These are phyloP conservation scores for Hydroisotoma schaefferi DNA, from an alignment of 2,888 invertebrate species.

Conservation along the genomic window DNA sequence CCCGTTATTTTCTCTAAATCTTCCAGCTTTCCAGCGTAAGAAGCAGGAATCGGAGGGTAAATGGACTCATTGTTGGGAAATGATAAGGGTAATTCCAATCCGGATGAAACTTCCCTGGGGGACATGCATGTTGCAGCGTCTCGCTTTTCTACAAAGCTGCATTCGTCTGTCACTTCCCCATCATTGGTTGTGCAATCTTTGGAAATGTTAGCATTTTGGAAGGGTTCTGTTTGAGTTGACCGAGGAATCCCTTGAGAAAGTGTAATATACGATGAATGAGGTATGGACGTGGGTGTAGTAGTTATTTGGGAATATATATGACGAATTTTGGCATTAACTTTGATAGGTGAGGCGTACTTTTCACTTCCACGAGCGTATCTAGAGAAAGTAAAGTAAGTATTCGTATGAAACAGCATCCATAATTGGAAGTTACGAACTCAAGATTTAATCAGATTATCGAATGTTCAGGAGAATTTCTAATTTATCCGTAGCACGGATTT, in stretches of 20 bases:
- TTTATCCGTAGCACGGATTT: too few relatives aligned
- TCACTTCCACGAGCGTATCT: conserved; percentile 25
- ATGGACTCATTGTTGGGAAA: background rate
- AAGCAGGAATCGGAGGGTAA: conserved; percentile 14
- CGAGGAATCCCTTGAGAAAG: too few relatives aligned
- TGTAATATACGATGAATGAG: conserved; percentile 7
- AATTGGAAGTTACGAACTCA: too few relatives aligned
- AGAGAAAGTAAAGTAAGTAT: too few relatives aligned
- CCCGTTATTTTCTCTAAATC: conserved; percentile 47
- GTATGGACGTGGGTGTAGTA: conserved; percentile 16
- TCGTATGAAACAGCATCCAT: too few relatives aligned
- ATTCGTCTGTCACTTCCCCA: background rate
- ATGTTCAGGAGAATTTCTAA: too few relatives aligned
- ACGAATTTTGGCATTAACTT: conserved; percentile 41
- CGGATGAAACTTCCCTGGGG: background rate
- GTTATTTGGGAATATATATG: conserved; percentile 41
- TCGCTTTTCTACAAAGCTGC: background rate
- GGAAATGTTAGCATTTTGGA: background rate
- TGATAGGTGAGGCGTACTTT: conserved; percentile 26
- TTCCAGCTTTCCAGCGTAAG: conserved; percentile 39
- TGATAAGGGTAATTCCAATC: background rate
- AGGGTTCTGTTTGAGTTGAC: conserved; percentile 8
- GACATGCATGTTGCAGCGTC: conserved; percentile 8
- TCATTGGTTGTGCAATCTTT: background rate
- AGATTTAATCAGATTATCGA: too few relatives aligned